Evolutionary conservation across 2,888 invertebrate genomes (phyloP), one percentile per base, ranked within the genome.

Genomic region (Pinctada fucata): DNA sequence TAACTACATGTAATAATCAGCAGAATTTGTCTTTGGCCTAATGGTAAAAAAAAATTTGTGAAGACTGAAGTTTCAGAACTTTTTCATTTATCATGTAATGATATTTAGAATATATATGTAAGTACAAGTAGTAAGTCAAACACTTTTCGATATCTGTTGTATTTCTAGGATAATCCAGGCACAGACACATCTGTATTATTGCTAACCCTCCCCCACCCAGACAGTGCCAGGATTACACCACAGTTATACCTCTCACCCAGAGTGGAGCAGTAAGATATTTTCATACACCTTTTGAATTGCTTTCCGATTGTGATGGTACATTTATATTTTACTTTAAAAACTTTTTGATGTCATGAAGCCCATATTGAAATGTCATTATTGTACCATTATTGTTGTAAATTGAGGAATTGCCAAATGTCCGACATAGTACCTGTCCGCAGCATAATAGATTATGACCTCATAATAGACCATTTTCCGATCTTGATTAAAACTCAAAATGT

Each of bases 131-230:
- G 31, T 31, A 31, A 31, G 31, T 31, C 31, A 31, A 1, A 31
- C 0, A 31, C 0, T 31, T 31, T 31, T 31, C 31, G 31, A 31
- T 31, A 31, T 31, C 31, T 31, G 31, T 31, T 31, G 31, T 31
- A 31, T 31, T 31, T 81, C 2, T 93, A 94, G 86, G 93, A 94
- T 66, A 92, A 92, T 72, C 90, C 91, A 51, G 91, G 93, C 49
- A 92, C 90, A 70, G 92, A 95, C 84, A 93, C 93, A 75, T 95
- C 94, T 31, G 91, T 94, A 78, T 90, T 95, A 13, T 90, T 94
- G 45, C 93, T 95, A 6, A 93, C 94, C 68, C 95, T 94, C 89
- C 94, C 94, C 2, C 82, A 89, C n/a, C 87, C 86, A 16, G 93
- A 94, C 72, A 93, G 93, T 83, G 90, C 90, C 65, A 91, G 91